phyloP scores from a whole-genome alignment of 2,113 vertebrate genomes.

The Cisticola juncidis region DNA sequence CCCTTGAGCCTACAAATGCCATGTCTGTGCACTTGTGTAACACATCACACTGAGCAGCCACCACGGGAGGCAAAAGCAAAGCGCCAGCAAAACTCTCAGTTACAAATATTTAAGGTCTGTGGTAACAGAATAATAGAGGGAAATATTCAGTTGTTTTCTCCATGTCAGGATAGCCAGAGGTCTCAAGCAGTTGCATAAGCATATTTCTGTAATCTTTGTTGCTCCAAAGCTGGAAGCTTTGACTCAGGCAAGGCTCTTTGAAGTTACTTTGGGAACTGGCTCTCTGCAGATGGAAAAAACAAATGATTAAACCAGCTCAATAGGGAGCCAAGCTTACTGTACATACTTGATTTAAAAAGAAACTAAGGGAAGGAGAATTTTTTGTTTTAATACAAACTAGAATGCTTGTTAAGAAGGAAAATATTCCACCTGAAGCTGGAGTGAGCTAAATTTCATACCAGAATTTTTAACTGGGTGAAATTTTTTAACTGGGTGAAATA shows the following conservation, averaged over 20 bases:
- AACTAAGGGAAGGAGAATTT: background rate
- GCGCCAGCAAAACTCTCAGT: background rate
- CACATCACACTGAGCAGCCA: background rate
- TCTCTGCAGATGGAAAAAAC: slow-evolving; percentile 26
- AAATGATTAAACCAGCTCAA: slow-evolving; percentile 47
- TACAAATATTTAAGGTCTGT: background rate
- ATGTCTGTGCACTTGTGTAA: fast-evolving
- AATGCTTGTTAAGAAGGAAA: slow-evolving; percentile 5
- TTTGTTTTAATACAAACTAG: background rate
- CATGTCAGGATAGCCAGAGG: background rate
- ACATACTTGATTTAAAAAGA: slow-evolving; percentile 11
- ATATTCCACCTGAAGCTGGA: too few relatives aligned
- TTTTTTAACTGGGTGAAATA: background rate
- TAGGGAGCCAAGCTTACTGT: background rate
- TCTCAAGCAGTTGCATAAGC: slow-evolving; percentile 12
- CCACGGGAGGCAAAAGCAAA: background rate
- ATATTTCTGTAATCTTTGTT: slow-evolving; percentile 19
- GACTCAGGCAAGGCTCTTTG: slow-evolving; percentile 1
- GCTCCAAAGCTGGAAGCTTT: slow-evolving; percentile 21
- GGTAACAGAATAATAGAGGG: background rate
- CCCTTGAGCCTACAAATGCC: background rate
- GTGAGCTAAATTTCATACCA: too few relatives aligned
- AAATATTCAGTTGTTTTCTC: background rate
- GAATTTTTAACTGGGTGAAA: background rate
- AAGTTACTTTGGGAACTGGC: slow-evolving; percentile 28